Evolutionary conservation across 2,888 invertebrate genomes (phyloP).

Genomic region (Oligia fasciuncula): DNA sequence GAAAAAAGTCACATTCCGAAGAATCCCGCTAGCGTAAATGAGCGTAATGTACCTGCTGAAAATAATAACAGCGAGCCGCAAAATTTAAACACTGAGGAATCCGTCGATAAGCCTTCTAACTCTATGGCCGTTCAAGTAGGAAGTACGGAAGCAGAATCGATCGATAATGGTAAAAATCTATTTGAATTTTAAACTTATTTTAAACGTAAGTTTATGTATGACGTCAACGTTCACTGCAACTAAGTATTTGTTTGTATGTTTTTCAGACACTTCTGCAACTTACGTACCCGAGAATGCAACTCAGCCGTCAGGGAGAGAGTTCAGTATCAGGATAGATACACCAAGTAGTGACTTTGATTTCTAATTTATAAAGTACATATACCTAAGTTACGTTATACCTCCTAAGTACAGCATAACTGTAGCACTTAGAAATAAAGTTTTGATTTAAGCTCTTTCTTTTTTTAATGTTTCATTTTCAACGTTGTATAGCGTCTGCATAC

Average conservation of each 20-base stretch:
- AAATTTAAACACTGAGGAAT: conserved; percentile 34
- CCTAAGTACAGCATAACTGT: conserved; percentile 13
- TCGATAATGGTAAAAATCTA: conserved; percentile 66
- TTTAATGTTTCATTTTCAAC: not conserved
- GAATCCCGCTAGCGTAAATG: conserved; percentile 13
- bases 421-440: conserved; percentile 38
- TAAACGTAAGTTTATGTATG: not conserved
- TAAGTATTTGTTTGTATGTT: conserved; percentile 13
- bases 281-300: conserved; percentile 70
- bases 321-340: conserved; percentile 66
- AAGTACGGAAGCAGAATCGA: conserved; percentile 66
- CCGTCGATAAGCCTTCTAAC: conserved; percentile 58
- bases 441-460: conserved; percentile 2
- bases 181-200: conserved; percentile 31
- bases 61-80: conserved; percentile 17
- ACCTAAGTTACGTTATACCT: not conserved
- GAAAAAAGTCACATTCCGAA: conserved; percentile 8
- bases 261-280: conserved; percentile 77
- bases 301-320: conserved; percentile 50
- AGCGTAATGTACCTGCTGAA: conserved; percentile 2
- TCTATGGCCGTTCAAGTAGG: conserved; percentile 78
- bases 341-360: conserved; percentile 84
- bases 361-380: conserved; percentile 57
- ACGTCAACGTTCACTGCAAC: not conserved
- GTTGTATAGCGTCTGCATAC: no score